phyloP scores from a whole-genome alignment of 2,888 invertebrate genomes.

The Podotricha telesiphe region DNA sequence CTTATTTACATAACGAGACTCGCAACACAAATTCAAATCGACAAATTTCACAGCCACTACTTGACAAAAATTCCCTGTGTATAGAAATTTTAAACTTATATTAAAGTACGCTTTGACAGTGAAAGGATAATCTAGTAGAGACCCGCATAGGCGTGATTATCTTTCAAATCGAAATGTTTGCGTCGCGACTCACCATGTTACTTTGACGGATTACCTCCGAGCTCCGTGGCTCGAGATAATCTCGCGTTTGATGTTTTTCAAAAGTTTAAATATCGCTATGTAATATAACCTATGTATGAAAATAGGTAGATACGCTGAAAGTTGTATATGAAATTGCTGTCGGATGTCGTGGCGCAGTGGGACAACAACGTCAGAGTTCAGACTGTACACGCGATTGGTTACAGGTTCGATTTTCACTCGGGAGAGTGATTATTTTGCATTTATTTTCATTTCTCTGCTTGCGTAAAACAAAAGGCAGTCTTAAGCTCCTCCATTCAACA shows the following conservation, averaged over 20 bases:
- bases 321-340: no score
- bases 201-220: constrained; percentile 21
- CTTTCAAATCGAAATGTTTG: constrained; percentile 57
- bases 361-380: no score
- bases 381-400: no score
- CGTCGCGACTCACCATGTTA: constrained; percentile 41
- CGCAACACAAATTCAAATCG: background rate
- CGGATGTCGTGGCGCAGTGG: no score
- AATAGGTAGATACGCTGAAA: background rate
- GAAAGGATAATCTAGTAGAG: constrained; percentile 49
- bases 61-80: constrained; percentile 7
- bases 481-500: no score
- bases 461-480: no score
- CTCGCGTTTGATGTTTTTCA: constrained; percentile 25
- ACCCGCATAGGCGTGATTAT: constrained; percentile 47
- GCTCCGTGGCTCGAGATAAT: background rate
- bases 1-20: background rate
- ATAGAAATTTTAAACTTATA: constrained; percentile 15
- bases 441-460: no score
- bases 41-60: background rate
- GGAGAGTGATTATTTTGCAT: no score
- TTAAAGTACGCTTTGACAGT: constrained; percentile 42
- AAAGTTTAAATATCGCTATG: constrained; percentile 7
- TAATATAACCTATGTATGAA: background rate
- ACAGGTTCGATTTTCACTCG: no score